phyloP scores from a whole-genome alignment of 2,888 invertebrate species.

The Thymelicus acteon region DNA sequence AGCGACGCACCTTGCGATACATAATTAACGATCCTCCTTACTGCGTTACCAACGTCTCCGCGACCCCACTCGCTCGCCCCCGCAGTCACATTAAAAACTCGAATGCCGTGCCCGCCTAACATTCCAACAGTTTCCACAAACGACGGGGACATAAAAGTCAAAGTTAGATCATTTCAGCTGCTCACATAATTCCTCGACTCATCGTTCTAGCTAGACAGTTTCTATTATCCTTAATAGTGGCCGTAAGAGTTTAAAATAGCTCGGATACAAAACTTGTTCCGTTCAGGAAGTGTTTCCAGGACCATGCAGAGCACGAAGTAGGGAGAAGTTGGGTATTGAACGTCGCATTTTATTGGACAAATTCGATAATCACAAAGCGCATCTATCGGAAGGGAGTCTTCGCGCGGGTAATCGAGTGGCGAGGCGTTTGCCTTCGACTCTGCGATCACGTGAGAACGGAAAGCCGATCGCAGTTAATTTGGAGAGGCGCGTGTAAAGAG shows the following conservation, averaged over 20 bases:
- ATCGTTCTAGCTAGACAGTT: constrained; percentile 75
- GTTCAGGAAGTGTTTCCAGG: constrained; percentile 70
- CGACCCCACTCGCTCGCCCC: constrained; percentile 41
- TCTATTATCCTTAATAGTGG: constrained; percentile 82
- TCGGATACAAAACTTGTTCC: constrained; percentile 77
- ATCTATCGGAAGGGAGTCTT: constrained; percentile 50
- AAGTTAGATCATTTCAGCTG: constrained; percentile 76
- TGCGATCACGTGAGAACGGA: constrained; percentile 31
- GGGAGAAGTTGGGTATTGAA: constrained; percentile 73
- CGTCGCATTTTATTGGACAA: constrained; percentile 76
- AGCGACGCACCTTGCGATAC: constrained; percentile 80
- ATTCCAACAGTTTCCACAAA: constrained; percentile 46
- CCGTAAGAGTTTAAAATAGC: constrained; percentile 81
- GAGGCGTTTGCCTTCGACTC: constrained; percentile 31
- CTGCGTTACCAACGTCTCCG: constrained; percentile 68
- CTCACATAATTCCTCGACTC: constrained; percentile 77
- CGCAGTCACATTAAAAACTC: constrained; percentile 39
- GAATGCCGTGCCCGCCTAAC: constrained; percentile 44
- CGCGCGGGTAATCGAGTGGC: constrained; percentile 51
- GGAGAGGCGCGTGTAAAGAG: constrained; percentile 62
- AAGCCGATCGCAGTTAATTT: constrained; percentile 55
- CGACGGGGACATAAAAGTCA: constrained; percentile 68
- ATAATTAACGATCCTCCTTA: constrained; percentile 84
- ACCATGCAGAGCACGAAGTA: constrained; percentile 66
- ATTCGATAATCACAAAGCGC: constrained; percentile 67